Evolutionary conservation across 2,113 vertebrate species (phyloP).

Genomic region (Girardinichthys multiradiatus): DNA sequence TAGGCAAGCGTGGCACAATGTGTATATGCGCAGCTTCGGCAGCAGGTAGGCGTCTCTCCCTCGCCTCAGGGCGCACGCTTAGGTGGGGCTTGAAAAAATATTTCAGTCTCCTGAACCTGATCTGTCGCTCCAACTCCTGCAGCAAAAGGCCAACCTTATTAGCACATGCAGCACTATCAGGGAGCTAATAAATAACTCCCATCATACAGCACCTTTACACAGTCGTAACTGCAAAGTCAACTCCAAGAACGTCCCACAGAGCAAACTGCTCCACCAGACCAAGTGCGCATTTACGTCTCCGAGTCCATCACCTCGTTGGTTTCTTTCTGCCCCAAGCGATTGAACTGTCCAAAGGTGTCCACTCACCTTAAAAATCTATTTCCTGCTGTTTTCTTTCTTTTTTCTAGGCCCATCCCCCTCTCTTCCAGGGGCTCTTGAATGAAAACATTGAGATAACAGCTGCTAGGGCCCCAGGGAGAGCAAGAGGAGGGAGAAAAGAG

Average conservation of each 20-base stretch:
- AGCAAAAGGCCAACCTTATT: slow-evolving; percentile 12
- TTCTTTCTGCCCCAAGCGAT: slow-evolving; percentile 30
- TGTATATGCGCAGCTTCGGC: slow-evolving; percentile 28
- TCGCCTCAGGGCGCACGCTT: slow-evolving; percentile 70
- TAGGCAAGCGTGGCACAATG: slow-evolving; percentile 52
- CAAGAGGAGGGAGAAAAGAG: slow-evolving; percentile 77
- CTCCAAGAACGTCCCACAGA: slow-evolving; percentile 54
- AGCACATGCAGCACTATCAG: slow-evolving; percentile 8
- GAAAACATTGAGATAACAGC: slow-evolving; percentile 84
- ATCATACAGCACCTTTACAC: slow-evolving; percentile 22
- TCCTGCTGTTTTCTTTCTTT: slow-evolving; percentile 36
- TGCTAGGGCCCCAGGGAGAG: slow-evolving; percentile 79
- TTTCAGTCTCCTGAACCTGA: slow-evolving; percentile 56
- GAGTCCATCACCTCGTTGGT: slow-evolving; percentile 17
- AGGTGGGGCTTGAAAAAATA: slow-evolving; percentile 81
- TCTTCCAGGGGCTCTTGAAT: slow-evolving; percentile 77
- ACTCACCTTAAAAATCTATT: slow-evolving; percentile 70
- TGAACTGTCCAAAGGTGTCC: slow-evolving; percentile 48
- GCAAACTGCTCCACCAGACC: slow-evolving; percentile 51
- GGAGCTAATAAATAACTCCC: slow-evolving; percentile 30
- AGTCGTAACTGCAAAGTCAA: slow-evolving; percentile 69
- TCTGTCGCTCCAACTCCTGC: slow-evolving; percentile 26
- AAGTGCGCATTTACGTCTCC: slow-evolving; percentile 35
- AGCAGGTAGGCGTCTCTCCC: slow-evolving; percentile 78
- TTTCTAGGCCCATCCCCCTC: slow-evolving; percentile 57